These are phyloP conservation scores for Margaritifera margaritifera DNA, from an alignment of 2,888 invertebrate species.

Conservation along the genomic window DNA sequence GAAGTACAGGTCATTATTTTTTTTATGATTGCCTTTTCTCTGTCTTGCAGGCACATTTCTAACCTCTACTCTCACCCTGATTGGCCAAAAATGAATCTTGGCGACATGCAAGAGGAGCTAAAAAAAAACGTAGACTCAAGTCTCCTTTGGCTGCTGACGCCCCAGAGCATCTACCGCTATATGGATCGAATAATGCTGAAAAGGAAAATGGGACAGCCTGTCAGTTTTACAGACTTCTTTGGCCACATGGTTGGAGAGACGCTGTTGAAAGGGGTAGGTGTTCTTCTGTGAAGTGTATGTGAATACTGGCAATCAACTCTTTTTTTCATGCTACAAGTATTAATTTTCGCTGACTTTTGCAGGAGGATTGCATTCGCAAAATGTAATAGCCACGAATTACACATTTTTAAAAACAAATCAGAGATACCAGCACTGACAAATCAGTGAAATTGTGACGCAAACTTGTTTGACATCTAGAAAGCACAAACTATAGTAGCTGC, in stretches of 20 bases:
- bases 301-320: no score
- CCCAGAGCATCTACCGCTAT: constrained; percentile 66
- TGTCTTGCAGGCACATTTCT: constrained; percentile 71
- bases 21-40: background rate
- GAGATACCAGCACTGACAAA: no score
- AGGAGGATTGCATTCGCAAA: no score
- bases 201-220: constrained; percentile 72
- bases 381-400: no score
- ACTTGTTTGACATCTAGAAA: no score
- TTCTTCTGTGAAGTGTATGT: no score
- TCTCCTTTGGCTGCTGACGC: constrained; percentile 68
- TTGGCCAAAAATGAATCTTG: constrained; percentile 70
- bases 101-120: constrained; percentile 70
- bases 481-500: no score
- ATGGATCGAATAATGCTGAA: constrained; percentile 69
- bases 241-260: constrained; percentile 74
- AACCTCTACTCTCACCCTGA: constrained; percentile 73
- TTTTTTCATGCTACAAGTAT: no score
- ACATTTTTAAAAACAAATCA: no score
- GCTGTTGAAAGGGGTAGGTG: constrained; percentile 71
- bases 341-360: no score
- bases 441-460: no score
- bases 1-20: no score
- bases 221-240: constrained; percentile 75
- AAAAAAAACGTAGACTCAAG: constrained; percentile 69